Evolutionary conservation across 2,888 invertebrate genomes (phyloP).

Genomic region (Tachina lurida): DNA sequence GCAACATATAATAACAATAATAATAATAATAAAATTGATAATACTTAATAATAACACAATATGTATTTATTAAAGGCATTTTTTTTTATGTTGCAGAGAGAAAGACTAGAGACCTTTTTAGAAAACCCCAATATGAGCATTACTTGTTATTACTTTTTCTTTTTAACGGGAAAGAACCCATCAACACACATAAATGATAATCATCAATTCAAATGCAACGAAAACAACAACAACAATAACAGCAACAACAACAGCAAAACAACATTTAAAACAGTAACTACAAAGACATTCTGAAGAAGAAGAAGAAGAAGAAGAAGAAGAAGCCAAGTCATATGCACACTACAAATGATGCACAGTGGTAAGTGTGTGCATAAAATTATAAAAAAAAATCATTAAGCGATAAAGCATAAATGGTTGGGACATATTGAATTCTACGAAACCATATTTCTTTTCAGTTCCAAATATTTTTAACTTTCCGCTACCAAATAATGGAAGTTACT

Average conservation of each 20-base stretch:
- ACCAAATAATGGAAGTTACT: no score
- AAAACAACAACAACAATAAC: slow-evolving; percentile 32
- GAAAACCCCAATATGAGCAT: slow-evolving; percentile 42
- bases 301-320: slow-evolving; percentile 24
- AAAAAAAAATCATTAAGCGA: not conserved
- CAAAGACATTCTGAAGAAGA: slow-evolving; percentile 16
- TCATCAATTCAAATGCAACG: slow-evolving; percentile 51
- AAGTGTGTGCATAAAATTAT: not conserved
- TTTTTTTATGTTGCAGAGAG: not conserved
- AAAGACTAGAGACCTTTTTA: slow-evolving; percentile 1
- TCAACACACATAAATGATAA: slow-evolving; percentile 64
- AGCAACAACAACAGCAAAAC: slow-evolving; percentile 10
- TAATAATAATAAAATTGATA: slow-evolving; percentile 34
- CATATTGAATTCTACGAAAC: no score
- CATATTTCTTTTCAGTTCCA: no score
- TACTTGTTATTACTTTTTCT: not conserved
- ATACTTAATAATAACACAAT: slow-evolving; percentile 44
- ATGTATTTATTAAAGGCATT: slow-evolving; percentile 31
- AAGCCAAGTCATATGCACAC: slow-evolving; percentile 35
- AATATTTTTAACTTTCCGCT: no score
- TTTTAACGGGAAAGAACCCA: slow-evolving; percentile 54
- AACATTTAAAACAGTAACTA: not conserved
- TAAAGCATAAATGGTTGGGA: not conserved
- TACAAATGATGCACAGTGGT: slow-evolving; percentile 51
- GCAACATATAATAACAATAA: not conserved